Evolutionary conservation across 2,797 vertebrate genomes (phyloP).

Genomic region (Rhincodon typus): DNA sequence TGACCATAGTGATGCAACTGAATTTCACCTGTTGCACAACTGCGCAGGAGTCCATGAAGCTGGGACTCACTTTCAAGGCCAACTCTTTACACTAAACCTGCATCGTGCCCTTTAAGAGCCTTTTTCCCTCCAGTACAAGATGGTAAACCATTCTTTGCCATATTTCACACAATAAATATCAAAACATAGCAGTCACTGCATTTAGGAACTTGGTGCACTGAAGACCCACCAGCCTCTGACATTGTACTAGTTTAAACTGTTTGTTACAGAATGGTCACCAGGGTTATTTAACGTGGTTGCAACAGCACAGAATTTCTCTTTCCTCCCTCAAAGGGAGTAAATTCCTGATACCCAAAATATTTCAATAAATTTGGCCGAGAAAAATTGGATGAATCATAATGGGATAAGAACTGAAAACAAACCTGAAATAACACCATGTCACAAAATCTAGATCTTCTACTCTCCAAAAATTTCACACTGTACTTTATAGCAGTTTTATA

Average conservation of each 20-base stretch:
- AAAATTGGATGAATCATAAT: background rate
- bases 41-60: background rate
- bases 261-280: background rate
- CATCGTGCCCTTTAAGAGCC: background rate
- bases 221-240: no score
- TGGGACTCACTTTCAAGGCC: background rate
- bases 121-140: background rate
- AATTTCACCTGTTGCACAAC: no score
- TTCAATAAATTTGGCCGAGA: background rate
- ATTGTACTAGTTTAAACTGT: background rate
- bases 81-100: background rate
- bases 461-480: background rate
- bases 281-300: background rate
- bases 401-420: background rate
- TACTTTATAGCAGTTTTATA: background rate
- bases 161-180: background rate
- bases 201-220: no score
- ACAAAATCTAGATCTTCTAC: background rate
- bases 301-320: no score
- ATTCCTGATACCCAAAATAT: no score
- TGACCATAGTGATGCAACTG: no score
- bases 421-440: background rate
- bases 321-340: background rate
- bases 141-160: background rate
- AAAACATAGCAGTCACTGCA: background rate